These are phyloP conservation scores for Andrena trimmerana DNA, from an alignment of 2,888 invertebrate genomes.

Conservation along the genomic window DNA sequence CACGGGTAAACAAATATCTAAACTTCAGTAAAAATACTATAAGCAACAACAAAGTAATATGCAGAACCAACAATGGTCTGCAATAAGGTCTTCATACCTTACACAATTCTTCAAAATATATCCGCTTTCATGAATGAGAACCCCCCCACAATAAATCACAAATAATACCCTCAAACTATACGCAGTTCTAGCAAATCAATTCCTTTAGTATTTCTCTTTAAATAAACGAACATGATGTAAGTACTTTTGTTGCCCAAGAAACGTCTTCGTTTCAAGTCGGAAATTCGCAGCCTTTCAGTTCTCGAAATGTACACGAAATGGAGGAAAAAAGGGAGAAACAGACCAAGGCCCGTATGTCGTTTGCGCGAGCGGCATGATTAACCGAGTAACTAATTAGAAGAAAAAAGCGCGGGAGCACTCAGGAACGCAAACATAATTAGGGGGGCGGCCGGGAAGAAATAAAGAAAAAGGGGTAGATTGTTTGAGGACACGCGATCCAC, in stretches of 20 bases:
- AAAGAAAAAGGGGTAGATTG: conserved; percentile 81
- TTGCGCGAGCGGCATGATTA: conserved; percentile 73
- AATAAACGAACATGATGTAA: conserved; percentile 2
- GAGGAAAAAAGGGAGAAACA: not conserved
- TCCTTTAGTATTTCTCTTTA: not conserved
- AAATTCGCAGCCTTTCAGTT: conserved; percentile 38
- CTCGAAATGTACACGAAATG: conserved; percentile 13
- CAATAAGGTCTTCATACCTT: too few relatives aligned
- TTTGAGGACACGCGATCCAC: conserved; percentile 83
- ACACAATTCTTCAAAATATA: too few relatives aligned
- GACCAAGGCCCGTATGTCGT: conserved; percentile 16
- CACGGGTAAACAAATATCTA: not conserved
- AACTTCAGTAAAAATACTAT: too few relatives aligned
- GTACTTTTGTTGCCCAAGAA: conserved; percentile 34
- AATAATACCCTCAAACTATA: too few relatives aligned
- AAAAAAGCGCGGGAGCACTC: conserved; percentile 80
- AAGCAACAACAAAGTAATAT: too few relatives aligned
- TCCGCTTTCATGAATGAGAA: too few relatives aligned
- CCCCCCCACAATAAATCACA: too few relatives aligned
- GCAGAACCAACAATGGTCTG: too few relatives aligned
- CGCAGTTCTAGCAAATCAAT: too few relatives aligned
- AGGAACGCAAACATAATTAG: conserved; percentile 84
- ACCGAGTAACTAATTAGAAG: conserved; percentile 81
- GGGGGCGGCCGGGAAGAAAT: conserved; percentile 72
- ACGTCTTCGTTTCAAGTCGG: conserved; percentile 22